Evolutionary conservation across 2,888 invertebrate genomes (phyloP), one percentile per base, ranked within the genome.

Genomic region (Hedychridium roseum): DNA sequence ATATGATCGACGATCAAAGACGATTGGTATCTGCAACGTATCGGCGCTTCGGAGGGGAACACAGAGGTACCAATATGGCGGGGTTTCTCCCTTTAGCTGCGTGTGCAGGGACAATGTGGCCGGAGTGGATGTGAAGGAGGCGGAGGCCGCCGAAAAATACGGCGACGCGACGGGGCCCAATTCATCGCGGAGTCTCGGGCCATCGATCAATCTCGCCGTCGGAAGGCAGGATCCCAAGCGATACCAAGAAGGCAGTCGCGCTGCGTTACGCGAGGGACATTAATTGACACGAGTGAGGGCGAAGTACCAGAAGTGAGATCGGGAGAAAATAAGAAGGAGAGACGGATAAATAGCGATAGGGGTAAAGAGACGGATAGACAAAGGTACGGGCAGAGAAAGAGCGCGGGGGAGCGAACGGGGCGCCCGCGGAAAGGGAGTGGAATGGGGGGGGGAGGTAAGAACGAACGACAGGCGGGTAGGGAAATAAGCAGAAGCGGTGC

Each of bases 221-320:
- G 57, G 23, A 26, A 14, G 42, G 37, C 28, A 30, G 21, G 26
- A 12, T 36, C 42, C 27, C 37, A 56, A 56, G 48, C 54, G 51
- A 56, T 50, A 54, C 52, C 50, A 44, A 49, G 54, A 47, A 54
- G 60, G 57, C 64, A 59, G 55, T 53, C 50, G 59, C 34, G 53
- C 51, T 57, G 50, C 62, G 62, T 52, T 60, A 60, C 57, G 61
- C 64, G 60, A 64, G 64, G 68, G 77, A 77, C 76, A 76, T 76
- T 77, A 78, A 78, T 77, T 78, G 77, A 77, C 77, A 74, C 73
- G 69, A 63, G 64, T 56, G 56, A 54, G 61, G 56, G 51, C 36
- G 18, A n/a, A 20, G 20, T 20, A 9, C 9, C 7, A n/a, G 35
- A 17, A 17, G 21, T 12, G 16, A 16, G 21, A 40, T n/a, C 26